Evolutionary conservation across 1,140 invertebrate species (phyloP).

Genomic region (Drosophila parvula): DNA sequence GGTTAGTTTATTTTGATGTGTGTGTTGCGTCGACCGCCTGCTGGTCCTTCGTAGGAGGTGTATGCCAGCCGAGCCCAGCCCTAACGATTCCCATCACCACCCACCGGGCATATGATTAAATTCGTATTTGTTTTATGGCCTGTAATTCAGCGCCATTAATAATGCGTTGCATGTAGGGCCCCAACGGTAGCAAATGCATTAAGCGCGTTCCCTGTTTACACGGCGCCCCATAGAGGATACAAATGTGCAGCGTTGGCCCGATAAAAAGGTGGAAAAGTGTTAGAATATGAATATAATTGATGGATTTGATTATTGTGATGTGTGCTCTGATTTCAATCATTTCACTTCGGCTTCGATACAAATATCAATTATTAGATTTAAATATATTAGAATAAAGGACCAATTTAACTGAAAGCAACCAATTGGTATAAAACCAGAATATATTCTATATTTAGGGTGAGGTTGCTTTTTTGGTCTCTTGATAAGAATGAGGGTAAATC

Average conservation of each 20-base stretch:
- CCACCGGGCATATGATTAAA: constrained; percentile 51
- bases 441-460: too few species aligned
- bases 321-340: background rate
- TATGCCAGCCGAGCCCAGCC: background rate
- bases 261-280: constrained; percentile 1
- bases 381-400: background rate
- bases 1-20: constrained; percentile 55
- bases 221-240: background rate
- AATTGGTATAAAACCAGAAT: too few species aligned
- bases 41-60: constrained; percentile 14
- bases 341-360: background rate
- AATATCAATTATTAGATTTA: background rate
- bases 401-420: too few species aligned
- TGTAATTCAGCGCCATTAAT: constrained; percentile 54
- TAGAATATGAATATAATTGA: constrained; percentile 5
- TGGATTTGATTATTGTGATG: background rate
- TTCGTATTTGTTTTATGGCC: constrained; percentile 63
- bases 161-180: constrained; percentile 16
- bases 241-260: background rate
- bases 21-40: constrained; percentile 4
- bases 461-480: too few species aligned
- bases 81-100: background rate
- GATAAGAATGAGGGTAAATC: too few species aligned
- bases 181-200: constrained; percentile 17
- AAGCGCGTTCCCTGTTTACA: constrained; percentile 4